A percentile compares a stretch with the other conserved stretches of the same genome.
phyloP scores from a whole-genome alignment of 1,140 invertebrate genomes.

The Pseudomyrmex dendroicus region DNA sequence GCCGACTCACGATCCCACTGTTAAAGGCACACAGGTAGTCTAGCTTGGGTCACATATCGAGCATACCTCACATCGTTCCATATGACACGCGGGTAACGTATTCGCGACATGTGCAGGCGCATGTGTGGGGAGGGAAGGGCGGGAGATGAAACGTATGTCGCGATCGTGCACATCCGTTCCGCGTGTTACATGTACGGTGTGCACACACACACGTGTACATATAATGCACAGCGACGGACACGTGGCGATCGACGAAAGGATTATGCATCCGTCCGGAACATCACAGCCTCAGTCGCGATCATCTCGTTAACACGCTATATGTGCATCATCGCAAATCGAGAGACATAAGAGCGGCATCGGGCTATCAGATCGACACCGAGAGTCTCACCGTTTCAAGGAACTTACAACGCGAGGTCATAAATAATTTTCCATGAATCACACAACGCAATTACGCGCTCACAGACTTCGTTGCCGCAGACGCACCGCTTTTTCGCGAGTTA shows the following conservation, averaged over 20 bases:
- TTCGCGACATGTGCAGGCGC: constrained; percentile 22
- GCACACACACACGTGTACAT: constrained; percentile 63
- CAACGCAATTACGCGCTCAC: constrained; percentile 71
- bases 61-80: constrained; percentile 56
- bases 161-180: not conserved
- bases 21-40: constrained; percentile 73
- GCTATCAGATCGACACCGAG: constrained; percentile 57
- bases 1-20: constrained; percentile 67
- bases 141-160: not conserved
- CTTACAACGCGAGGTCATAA: constrained; percentile 12
- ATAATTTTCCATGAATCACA: constrained; percentile 9
- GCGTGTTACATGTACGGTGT: constrained; percentile 34
- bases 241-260: constrained; percentile 29
- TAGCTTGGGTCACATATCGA: constrained; percentile 70
- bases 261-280: constrained; percentile 43
- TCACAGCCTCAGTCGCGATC: constrained; percentile 48
- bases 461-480: constrained; percentile 75
- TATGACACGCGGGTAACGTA: constrained; percentile 37
- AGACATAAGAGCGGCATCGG: constrained; percentile 49
- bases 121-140: not conserved
- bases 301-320: constrained; percentile 47
- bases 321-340: constrained; percentile 45
- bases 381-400: constrained; percentile 68
- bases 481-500: constrained; percentile 54
- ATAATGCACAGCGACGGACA: constrained; percentile 13